Evolutionary conservation across 35 echinoderm and acorn worm species (phyloP).

Genomic region (Heliocidaris erythrogramma): DNA sequence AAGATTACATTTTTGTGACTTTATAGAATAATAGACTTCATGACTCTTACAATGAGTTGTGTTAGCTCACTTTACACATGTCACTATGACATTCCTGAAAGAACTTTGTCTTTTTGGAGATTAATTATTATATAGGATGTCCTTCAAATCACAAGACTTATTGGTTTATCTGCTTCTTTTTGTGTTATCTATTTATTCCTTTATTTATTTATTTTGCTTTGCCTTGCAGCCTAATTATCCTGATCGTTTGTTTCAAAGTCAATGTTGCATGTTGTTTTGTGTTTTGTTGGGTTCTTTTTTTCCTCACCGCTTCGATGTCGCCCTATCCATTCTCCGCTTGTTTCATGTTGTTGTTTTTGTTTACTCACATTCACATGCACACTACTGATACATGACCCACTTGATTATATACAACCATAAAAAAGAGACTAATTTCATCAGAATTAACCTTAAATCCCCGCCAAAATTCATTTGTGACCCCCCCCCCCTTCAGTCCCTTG

Average conservation of each 20-base stretch:
- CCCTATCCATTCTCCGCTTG: not conserved
- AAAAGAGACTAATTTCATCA: not conserved
- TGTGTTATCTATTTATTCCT: not conserved
- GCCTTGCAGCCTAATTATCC: not conserved
- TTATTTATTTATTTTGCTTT: not conserved
- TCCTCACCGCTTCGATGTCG: not conserved
- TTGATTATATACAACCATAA: not conserved
- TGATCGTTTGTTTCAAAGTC: not conserved
- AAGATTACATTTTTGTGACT: no score
- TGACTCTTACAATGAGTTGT: no score
- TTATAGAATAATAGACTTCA: no score
- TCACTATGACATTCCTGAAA: not conserved
- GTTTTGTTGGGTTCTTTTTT: not conserved
- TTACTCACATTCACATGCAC: not conserved
- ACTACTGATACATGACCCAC: not conserved
- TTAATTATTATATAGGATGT: not conserved
- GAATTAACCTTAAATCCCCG: not conserved
- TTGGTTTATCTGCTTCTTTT: not conserved
- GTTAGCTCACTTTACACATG: no score
- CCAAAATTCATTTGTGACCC: not conserved
- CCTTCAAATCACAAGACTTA: not conserved
- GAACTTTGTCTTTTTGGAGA: not conserved
- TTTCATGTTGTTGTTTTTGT: not conserved
- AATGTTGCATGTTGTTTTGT: not conserved
- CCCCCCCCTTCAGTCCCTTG: not conserved